These are phyloP conservation scores for Centruroides sculpturatus DNA, from an alignment of 1,140 invertebrate species.

Conservation along the genomic window DNA sequence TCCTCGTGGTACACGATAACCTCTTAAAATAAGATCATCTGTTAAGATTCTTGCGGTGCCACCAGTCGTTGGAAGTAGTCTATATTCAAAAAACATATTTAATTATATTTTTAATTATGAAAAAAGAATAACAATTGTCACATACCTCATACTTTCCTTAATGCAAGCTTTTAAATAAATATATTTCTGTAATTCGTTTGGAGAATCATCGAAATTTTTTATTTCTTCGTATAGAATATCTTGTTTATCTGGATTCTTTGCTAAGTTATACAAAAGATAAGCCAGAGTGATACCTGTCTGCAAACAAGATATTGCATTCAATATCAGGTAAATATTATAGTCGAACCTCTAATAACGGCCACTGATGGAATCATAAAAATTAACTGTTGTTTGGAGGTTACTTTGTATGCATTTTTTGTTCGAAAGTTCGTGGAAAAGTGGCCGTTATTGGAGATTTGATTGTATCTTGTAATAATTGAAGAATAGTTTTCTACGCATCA, in stretches of 20 bases:
- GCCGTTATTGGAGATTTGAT: background rate
- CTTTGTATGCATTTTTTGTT: background rate
- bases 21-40: constrained; percentile 52
- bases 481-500: too few species aligned
- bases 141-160: constrained; percentile 34
- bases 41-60: constrained; percentile 63
- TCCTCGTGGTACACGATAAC: constrained; percentile 55
- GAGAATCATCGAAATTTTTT: constrained; percentile 4
- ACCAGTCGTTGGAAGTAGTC: constrained; percentile 60
- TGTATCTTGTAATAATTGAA: too few species aligned
- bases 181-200: constrained; percentile 30
- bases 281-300: constrained; percentile 65
- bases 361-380: too few species aligned
- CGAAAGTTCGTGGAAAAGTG: background rate
- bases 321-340: background rate
- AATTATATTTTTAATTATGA: background rate
- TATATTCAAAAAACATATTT: constrained; percentile 14
- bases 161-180: constrained; percentile 59
- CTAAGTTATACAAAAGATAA: constrained; percentile 67
- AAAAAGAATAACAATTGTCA: background rate
- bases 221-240: constrained; percentile 46
- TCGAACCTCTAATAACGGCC: too few species aligned
- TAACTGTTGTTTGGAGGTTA: background rate
- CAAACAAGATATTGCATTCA: constrained; percentile 23
- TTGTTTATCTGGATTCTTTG: constrained; percentile 41